These are phyloP conservation scores for Fulica atra DNA, from an alignment of 2,113 vertebrate genomes.

Conservation along the genomic window DNA sequence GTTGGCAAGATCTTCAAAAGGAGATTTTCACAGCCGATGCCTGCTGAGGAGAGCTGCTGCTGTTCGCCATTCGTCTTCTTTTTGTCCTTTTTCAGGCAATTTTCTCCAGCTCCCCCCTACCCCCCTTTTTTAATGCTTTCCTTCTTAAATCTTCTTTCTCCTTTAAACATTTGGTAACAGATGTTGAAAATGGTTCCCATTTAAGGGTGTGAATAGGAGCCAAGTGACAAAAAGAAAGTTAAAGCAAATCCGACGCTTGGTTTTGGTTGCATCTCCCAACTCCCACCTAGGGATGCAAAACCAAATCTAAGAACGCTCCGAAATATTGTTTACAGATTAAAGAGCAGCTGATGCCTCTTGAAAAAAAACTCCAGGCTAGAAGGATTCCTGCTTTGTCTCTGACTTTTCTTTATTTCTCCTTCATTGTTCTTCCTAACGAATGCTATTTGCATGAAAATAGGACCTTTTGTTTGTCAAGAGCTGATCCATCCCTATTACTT, in stretches of 20 bases:
- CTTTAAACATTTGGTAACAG: neutral
- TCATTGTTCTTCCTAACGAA: neutral
- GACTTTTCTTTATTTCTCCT: neutral
- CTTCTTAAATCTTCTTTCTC: neutral
- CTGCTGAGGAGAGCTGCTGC: neutral
- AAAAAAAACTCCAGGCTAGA: neutral
- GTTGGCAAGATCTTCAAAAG: neutral
- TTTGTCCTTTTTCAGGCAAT: neutral
- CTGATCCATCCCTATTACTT: neutral
- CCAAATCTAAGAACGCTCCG: neutral
- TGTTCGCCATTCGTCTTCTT: accelerated
- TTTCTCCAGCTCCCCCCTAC: neutral
- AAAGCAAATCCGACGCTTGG: neutral
- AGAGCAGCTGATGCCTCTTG: neutral
- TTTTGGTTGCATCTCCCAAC: neutral
- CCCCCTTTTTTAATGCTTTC: neutral
- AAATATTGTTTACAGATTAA: neutral
- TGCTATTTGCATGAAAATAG: slow-evolving; percentile 9
- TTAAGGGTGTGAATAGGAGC: neutral
- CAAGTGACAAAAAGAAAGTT: neutral
- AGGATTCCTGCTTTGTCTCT: neutral
- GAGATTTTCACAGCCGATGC: neutral
- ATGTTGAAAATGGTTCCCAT: neutral
- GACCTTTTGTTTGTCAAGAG: neutral
- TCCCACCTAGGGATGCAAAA: neutral